Base-by-base conservation (phyloP, 2,888 invertebrate genomes). In the Lampropteryx suffumata region DNA sequence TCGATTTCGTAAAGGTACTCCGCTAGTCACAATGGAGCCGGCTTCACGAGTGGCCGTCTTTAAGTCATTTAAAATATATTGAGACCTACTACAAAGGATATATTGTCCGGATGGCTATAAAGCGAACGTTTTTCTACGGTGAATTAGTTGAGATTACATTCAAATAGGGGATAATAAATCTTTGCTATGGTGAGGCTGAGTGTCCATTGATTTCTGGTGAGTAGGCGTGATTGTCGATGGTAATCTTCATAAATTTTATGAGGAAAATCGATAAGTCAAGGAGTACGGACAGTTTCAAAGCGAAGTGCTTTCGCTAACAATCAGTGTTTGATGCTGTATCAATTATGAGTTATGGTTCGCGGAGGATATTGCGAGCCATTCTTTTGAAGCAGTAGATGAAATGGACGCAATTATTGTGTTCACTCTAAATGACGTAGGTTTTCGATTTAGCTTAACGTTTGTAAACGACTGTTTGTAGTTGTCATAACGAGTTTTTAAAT, bases 31-130 rank as follows among this genome's bases (percentile, higher is more conserved):
- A 87, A 88, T 79, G 67, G 81, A 62, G 70, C 58, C 78, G 73
- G 71, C 79, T 71, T 63, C 74, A 67, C 67, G 76, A 79, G 76
- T 65, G 79, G 74, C 73, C 77, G 80, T 68, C 73, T 76, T 73
- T 70, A 72, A 83, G 79, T 87, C 84, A 86, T 88, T 89, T 87
- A 81, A 88, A 87, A 88, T 88, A 89, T 88, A 88, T 90, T 86
- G 88, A 89, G 74, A 49, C 68, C 63, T 63, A 58, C 76, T 71
- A 88, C 87, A 88, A 89, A 81, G 78, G 69, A 53, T 50, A 79
- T 73, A 84, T 85, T 85, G 87, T 86, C 81, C 80, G 79, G 74
- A 61, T 74, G 78, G 78, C 72, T 75, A 79, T 85, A 82, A 83
- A 79, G 71, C 73, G 75, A 67, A 75, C 77, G 79, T 84, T 85